These are phyloP conservation scores for Anthoscopus minutus DNA, from an alignment of 2,113 vertebrate species.

Conservation along the genomic window DNA sequence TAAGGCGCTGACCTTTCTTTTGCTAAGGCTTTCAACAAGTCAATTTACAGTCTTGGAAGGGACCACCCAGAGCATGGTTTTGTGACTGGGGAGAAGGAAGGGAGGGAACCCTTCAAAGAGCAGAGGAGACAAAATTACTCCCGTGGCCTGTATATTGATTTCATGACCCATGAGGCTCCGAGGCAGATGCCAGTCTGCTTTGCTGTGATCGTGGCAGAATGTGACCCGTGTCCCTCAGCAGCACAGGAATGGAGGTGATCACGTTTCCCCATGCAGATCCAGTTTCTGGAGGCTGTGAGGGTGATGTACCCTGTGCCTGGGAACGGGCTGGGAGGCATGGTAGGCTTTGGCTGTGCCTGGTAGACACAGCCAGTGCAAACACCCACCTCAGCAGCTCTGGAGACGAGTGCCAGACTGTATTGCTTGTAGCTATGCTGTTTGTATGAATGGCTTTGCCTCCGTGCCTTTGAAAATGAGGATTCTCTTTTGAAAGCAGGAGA, in stretches of 20 bases:
- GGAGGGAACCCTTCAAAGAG: neutral
- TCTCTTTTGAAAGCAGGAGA: neutral
- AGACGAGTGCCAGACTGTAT: neutral
- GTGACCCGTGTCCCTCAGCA: neutral
- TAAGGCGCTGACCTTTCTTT: conserved; percentile 35
- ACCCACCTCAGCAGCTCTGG: neutral
- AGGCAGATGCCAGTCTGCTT: neutral
- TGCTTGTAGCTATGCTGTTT: neutral
- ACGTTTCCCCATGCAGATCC: neutral
- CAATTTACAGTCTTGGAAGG: conserved; percentile 9
- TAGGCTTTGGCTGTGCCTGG: neutral
- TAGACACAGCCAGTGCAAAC: neutral
- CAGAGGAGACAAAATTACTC: neutral
- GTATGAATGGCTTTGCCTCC: neutral
- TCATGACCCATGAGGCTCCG: neutral
- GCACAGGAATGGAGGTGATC: neutral
- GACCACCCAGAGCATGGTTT: conserved; percentile 42
- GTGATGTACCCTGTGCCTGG: neutral
- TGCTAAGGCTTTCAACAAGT: conserved; percentile 40
- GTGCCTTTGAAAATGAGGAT: neutral
- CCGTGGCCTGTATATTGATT: neutral
- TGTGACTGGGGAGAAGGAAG: neutral
- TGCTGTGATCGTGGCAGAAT: conserved; percentile 28
- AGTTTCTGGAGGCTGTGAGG: neutral
- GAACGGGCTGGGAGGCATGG: neutral